These are phyloP conservation scores for Coenonympha glycerion DNA, from an alignment of 2,888 invertebrate genomes.

Conservation along the genomic window DNA sequence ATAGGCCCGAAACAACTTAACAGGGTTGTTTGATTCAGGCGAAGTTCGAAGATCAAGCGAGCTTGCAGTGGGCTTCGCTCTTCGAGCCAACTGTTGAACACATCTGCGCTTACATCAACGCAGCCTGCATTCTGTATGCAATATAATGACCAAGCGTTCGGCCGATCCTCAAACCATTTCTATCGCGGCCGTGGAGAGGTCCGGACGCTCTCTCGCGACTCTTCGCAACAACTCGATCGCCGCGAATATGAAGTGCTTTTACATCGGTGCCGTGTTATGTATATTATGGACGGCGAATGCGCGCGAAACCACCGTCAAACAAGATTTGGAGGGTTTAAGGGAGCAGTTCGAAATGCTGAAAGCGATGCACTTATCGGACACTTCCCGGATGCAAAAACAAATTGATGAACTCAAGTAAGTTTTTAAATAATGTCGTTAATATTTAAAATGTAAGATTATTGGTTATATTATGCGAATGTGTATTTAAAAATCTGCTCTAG, in stretches of 20 bases:
- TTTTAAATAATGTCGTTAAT: not conserved
- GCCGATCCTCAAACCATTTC: conserved; percentile 42
- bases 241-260: conserved; percentile 50
- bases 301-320: conserved; percentile 39
- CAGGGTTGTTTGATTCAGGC: not conserved
- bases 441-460: not conserved
- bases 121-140: conserved; percentile 37
- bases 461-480: too few species aligned
- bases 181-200: conserved; percentile 33
- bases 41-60: not conserved
- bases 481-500: too few species aligned
- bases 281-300: conserved; percentile 39
- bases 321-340: conserved; percentile 43
- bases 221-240: conserved; percentile 26
- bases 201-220: conserved; percentile 30
- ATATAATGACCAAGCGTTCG: conserved; percentile 35
- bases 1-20: not conserved
- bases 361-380: conserved; percentile 43
- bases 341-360: conserved; percentile 51
- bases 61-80: conserved; percentile 30
- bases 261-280: conserved; percentile 39
- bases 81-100: conserved; percentile 64
- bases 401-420: conserved; percentile 62
- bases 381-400: conserved; percentile 46
- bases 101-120: conserved; percentile 56